Conservation (phyloP, 2,888 invertebrate species). For the Lycophotia porphyrea region DNA sequence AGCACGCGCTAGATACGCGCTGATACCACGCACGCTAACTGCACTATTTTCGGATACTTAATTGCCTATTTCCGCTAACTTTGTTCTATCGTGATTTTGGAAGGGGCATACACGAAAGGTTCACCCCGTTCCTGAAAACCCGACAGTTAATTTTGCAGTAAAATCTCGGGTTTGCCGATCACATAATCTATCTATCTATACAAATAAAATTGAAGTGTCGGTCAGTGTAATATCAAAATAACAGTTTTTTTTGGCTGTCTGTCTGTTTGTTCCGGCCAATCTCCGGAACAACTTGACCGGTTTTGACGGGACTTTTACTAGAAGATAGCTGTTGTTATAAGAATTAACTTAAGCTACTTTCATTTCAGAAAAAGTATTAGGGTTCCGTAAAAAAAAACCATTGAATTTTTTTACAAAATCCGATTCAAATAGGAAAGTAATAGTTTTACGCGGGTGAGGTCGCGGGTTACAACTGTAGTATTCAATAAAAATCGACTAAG, state of each 20-base stretch:
- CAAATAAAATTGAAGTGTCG: background rate
- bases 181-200: background rate
- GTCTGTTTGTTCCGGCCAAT: background rate
- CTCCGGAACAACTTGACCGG: background rate
- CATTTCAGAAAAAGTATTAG: background rate
- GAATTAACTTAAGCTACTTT: background rate
- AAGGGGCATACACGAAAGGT: slow-evolving; percentile 5
- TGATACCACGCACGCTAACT: slow-evolving; percentile 83
- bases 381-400: background rate
- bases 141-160: background rate
- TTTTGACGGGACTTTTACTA: background rate
- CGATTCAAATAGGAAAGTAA: too few species aligned
- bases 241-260: background rate
- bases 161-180: background rate
- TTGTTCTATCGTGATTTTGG: slow-evolving; percentile 49
- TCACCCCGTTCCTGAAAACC: background rate
- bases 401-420: background rate
- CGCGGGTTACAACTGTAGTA: rapidly evolving
- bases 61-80: slow-evolving; percentile 66
- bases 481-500: background rate
- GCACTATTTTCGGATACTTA: slow-evolving; percentile 74
- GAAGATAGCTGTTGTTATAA: background rate
- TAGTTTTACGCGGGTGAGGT: background rate
- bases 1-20: slow-evolving; percentile 76
- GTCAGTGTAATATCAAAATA: background rate